Conservation (phyloP, 2,797 vertebrate species). For the Acipenser transmontanus region DNA sequence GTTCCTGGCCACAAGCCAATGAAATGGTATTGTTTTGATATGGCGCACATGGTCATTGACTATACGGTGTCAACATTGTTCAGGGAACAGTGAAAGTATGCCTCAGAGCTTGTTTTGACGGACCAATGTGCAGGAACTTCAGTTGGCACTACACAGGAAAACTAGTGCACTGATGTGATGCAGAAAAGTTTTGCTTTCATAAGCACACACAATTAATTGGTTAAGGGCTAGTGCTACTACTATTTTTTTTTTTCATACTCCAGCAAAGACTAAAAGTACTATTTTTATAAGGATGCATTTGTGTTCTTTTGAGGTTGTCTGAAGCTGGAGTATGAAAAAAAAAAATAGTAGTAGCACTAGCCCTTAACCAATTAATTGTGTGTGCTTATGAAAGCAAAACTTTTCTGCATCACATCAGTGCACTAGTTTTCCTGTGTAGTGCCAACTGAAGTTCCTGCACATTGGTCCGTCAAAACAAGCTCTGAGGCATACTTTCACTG, state of each 20-base stretch:
- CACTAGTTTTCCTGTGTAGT: neutral
- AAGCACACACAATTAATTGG: no score
- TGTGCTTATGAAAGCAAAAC: neutral
- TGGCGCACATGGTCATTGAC: slow-evolving; percentile 35
- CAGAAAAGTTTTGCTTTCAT: neutral
- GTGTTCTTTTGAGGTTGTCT: neutral
- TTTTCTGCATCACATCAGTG: neutral
- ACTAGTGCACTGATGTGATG: neutral
- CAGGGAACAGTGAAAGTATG: slow-evolving; percentile 36
- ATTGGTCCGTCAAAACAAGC: slow-evolving; percentile 42
- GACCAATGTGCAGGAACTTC: slow-evolving; percentile 38
- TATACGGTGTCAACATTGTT: slow-evolving; percentile 42
- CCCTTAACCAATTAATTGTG: no score
- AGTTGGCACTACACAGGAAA: slow-evolving; percentile 7
- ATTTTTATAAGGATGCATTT: neutral
- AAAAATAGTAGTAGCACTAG: no score
- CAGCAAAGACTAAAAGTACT: no score
- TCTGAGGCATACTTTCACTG: slow-evolving; percentile 29
- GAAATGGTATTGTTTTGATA: slow-evolving; percentile 51
- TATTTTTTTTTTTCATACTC: no score
- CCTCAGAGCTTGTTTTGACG: slow-evolving; percentile 41
- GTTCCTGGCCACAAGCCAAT: slow-evolving; percentile 34
- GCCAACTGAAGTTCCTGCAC: slow-evolving; percentile 37
- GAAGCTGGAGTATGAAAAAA: neutral
- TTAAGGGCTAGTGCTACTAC: no score